These are phyloP conservation scores for Macaca fascicularis DNA, from an alignment of 2,113 vertebrate genomes.

Conservation along the genomic window DNA sequence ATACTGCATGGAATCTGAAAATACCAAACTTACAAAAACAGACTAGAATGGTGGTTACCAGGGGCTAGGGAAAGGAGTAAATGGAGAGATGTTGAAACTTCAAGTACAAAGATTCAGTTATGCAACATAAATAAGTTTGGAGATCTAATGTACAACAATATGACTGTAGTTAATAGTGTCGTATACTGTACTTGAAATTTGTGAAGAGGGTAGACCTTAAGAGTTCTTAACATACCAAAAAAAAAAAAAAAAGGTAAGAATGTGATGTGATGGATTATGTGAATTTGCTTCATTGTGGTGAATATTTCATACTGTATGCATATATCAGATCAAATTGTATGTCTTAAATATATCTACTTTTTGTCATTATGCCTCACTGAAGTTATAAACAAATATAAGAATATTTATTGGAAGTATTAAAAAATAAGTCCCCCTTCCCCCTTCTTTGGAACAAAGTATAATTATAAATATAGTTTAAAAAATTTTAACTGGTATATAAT, in stretches of 20 bases:
- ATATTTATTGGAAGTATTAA: neutral
- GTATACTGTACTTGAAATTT: neutral
- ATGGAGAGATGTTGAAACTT: neutral
- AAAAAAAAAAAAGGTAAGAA: neutral
- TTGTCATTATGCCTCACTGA: neutral
- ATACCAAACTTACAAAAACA: neutral
- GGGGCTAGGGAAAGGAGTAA: neutral
- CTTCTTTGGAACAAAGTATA: neutral
- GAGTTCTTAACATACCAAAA: neutral
- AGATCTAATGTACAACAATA: neutral
- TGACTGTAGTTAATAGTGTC: neutral
- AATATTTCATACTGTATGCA: neutral
- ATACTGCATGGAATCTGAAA: neutral
- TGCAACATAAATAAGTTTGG: neutral
- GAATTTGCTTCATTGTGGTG: neutral
- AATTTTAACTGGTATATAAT: neutral
- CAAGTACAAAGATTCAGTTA: neutral
- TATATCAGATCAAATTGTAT: neutral
- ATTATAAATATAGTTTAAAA: neutral
- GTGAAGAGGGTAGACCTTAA: neutral
- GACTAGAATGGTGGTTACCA: neutral
- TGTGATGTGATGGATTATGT: neutral
- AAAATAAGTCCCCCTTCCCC: neutral
- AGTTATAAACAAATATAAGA: neutral
- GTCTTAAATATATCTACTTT: neutral